A percentile compares a stretch with the other conserved stretches of the same genome.
Evolutionary conservation across 2,113 vertebrate species (phyloP).

Genomic region (Muntiacus muntjak): DNA sequence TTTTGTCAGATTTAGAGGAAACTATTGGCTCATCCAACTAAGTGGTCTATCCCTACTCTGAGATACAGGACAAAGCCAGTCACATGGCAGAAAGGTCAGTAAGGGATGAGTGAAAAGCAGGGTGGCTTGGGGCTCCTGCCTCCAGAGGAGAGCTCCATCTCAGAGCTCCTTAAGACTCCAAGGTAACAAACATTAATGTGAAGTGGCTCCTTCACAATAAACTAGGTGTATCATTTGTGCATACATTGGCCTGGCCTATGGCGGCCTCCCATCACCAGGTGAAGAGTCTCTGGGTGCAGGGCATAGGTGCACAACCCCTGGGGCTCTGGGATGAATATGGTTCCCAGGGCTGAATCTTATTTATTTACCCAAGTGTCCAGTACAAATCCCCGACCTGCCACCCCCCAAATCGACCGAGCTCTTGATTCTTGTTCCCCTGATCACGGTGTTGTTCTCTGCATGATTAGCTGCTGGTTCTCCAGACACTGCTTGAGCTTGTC

Average conservation of each 20-base stretch:
- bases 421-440: constrained; percentile 53
- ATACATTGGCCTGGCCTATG: not conserved
- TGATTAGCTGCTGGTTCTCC: constrained; percentile 90
- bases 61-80: not conserved
- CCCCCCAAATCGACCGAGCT: not conserved
- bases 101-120: not conserved
- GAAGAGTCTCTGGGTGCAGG: not conserved
- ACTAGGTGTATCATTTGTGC: not conserved
- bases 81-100: not conserved
- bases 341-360: not conserved
- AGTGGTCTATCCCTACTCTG: not conserved
- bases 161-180: not conserved
- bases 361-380: constrained; percentile 40
- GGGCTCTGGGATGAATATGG: not conserved
- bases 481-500: constrained; percentile 96
- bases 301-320: not conserved
- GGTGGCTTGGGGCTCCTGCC: not conserved
- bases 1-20: not conserved
- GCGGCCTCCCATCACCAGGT: not conserved
- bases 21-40: not conserved
- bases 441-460: constrained; percentile 79
- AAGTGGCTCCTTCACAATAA: not conserved
- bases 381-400: constrained; percentile 54
- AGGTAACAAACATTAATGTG: not conserved
- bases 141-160: not conserved